phyloP scores from a whole-genome alignment of 2,113 vertebrate species.

The Arizona elegans region DNA sequence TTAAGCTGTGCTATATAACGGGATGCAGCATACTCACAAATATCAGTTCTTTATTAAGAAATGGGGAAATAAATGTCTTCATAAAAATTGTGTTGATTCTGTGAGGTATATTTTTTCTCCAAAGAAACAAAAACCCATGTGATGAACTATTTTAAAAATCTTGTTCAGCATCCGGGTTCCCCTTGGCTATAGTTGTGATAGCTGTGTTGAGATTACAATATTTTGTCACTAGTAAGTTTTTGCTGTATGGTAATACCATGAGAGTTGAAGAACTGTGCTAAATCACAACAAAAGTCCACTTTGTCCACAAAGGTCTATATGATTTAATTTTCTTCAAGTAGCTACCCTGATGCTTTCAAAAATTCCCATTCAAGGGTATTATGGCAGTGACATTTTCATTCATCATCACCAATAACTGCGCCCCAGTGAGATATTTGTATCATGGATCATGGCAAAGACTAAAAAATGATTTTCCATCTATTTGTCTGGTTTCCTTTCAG shows the following conservation, averaged over 20 bases:
- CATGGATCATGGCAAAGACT: neutral
- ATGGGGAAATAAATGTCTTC: neutral
- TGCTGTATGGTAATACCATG: neutral
- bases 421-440: neutral
- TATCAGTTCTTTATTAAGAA: neutral
- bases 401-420: neutral
- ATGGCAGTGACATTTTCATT: neutral
- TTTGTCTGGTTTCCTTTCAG: neutral
- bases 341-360: neutral
- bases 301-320: neutral
- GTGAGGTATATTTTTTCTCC: neutral
- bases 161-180: neutral
- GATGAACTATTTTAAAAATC: neutral
- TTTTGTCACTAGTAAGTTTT: neutral
- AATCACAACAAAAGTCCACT: neutral
- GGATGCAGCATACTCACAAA: neutral
- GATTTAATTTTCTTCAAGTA: neutral
- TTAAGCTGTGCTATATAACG: constrained; percentile 4
- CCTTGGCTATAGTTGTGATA: neutral
- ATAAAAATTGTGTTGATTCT: neutral
- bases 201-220: neutral
- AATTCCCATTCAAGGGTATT: neutral
- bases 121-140: neutral
- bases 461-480: neutral
- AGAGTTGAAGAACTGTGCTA: neutral